Evolutionary conservation across 2,888 invertebrate genomes (phyloP), one percentile per base, ranked within the genome.

Genomic region (Tiliacea citrago): DNA sequence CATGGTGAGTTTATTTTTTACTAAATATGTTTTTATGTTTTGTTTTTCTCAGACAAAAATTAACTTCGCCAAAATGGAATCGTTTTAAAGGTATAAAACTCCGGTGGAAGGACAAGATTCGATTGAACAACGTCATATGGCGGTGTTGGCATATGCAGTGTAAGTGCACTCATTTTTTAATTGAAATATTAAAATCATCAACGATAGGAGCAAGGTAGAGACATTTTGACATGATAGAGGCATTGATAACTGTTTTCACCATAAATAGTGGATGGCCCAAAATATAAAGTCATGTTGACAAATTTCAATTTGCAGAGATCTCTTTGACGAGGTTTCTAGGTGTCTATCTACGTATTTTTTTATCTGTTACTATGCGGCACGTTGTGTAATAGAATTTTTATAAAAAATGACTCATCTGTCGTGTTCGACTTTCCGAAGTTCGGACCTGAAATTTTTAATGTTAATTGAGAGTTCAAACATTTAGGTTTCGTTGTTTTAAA

Each of bases 11-110:
- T 73, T 10, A 65, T 78, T 21, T 35, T 84, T 71, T 63, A 39
- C 75, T 73, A 74, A 81, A 79, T 70, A 84, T 77, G 81, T 81
- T 86, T 87, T 79, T 86, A 84, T 90, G 82, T 86, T 82, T 90
- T 87, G 79, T 85, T 86, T 82, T 97, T 97, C 94, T 91, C 97
- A 99, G 99, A 97, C 99, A 99, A 97, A 99, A 99, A 97, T 97
- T 99, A 95, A 99, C 99, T 78, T 99, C 99, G 84, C 99, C 99
- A 83, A 99, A 99, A 97, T 99, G 99, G 99, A 99, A 99, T 97
- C 98, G 99, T 92, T 99, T 99, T 97, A 99, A 99, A 97, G 99
- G 99, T 85, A 98, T 99, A 91, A 98, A 99, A 91, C 97, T 99
- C 83, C 97, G 99, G 90, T 99, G 99, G 98, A 99, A 99, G 96